Evolutionary conservation across 2,888 invertebrate species (phyloP), one percentile per base, ranked within the genome.

Genomic region (Marronus borbonicus): DNA sequence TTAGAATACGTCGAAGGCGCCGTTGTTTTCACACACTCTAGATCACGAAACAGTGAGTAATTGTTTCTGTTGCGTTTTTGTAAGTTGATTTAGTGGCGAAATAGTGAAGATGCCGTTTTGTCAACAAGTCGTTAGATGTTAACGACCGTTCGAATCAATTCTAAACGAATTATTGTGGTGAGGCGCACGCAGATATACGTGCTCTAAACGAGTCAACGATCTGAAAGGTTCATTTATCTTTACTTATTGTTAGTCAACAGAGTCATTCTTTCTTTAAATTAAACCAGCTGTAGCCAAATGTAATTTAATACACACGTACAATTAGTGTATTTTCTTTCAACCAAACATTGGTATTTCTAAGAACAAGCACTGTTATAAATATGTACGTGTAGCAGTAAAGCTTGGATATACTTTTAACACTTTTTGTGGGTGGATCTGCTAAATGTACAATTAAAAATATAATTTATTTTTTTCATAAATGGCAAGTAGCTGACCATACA

Each of bases 1-100:
- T 68, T 68, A 68, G 68, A 50, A 68, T 14, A 50, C 24, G 68
- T 50, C 50, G 49, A 50, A 68, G 17, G 68, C 68, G 44, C 68
- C 62, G 68, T 68, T 50, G 68, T 68, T 68, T 68, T 68, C 68
- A 24, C 68, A 68, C 50, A 50, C 68, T 50, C 4, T 28, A 49
- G 50, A 68, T 68, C 68, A 68, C 50, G 68, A 68, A 68, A 68
- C n/a, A 60, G 72, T 44, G 72, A 72, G 58, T 60, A 60, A 74
- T 74, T 74, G 60, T 74, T 60, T 44, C 60, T 68, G 10, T 44
- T 49, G 20, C 5, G 72, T 28, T 28, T 60, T 60, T 60, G 39
- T 28, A 1, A 24, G 49, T 60, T 20, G 60, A 74, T 62, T 74
- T 60, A 74, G 60, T 44, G 49, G 17, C 28, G 60, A 74, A 68